Percentiles rank a stretch among this genome's conserved stretches.
Evolutionary conservation across 2,797 vertebrate genomes (phyloP).

Genomic region (Menidia menidia): DNA sequence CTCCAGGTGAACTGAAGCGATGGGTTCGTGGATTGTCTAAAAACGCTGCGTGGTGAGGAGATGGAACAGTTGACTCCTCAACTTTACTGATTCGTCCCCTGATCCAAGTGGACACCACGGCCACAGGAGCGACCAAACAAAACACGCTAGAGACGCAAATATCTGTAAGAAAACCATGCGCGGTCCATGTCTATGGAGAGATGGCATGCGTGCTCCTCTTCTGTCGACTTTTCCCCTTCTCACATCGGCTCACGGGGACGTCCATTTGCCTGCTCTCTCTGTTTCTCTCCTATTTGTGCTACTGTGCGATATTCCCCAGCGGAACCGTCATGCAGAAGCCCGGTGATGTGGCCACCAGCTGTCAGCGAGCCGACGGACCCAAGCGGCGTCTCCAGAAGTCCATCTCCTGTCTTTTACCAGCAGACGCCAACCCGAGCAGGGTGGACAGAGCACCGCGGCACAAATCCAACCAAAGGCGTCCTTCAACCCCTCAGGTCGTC

Average conservation of each 20-base stretch:
- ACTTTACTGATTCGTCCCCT: conserved; percentile 13
- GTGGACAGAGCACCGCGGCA: conserved; percentile 38
- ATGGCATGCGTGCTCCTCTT: conserved; percentile 90
- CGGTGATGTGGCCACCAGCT: conserved; percentile 77
- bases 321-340: conserved; percentile 76
- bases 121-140: conserved; percentile 16
- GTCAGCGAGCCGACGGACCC: conserved; percentile 71
- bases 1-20: neutral
- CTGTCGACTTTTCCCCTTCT: conserved; percentile 84
- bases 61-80: conserved; percentile 30
- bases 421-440: conserved; percentile 39
- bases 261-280: conserved; percentile 85
- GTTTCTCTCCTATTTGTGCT: conserved; percentile 87
- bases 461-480: conserved; percentile 44
- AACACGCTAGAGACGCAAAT: conserved; percentile 36
- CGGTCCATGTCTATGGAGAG: conserved; percentile 82
- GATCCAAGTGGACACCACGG: neutral
- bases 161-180: conserved; percentile 74
- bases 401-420: conserved; percentile 67
- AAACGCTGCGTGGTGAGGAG: conserved; percentile 17
- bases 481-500: conserved; percentile 16
- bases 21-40: conserved; percentile 16
- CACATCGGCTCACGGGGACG: conserved; percentile 84
- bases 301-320: conserved; percentile 86
- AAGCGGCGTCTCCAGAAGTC: conserved; percentile 86